Evolutionary conservation across 2,113 vertebrate genomes (phyloP), one percentile per base, ranked within the genome.

Genomic region (Saccopteryx bilineata): DNA sequence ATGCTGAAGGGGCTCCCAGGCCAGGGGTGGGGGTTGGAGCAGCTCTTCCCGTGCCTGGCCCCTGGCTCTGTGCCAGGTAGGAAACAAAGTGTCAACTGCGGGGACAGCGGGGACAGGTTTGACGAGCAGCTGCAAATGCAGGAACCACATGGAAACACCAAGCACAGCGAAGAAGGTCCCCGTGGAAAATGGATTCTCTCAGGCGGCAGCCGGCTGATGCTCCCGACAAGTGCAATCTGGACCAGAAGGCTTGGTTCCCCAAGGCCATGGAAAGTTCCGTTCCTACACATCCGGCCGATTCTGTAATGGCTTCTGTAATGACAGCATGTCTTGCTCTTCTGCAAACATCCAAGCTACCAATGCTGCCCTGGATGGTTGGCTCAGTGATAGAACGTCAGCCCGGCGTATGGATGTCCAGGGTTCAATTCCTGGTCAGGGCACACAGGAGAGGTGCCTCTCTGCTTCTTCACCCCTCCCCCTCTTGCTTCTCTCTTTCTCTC

Each of bases 191-290:
- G 4, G 58, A 39, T 31, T 39, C 11, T 87, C 83, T 21, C 4
- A 0, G 48, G 50, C 19, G 75, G 21, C 33, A 71, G n/a, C 98
- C 98, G 3, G 98, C 98, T 65, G 99, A 99, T 4, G 99, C 98
- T 0, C 98, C 98, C 71, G 99, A 99, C 61, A 98, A 99, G 96
- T 99, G 99, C 99, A 99, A 99, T 93, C 97, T 98, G 19, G 99
- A 99, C 10, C 99, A 99, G 98, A 99, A 99, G 82, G 99, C 99
- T 69, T 99, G 99, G 98, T 99, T 99, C 96, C 99, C 99, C 18
- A 99, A 99, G 99, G 98, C 99, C 98, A 99, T 99, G 12, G 99
- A 99, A 90, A 98, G 99, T 97, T 99, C 99, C 91, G 96, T 99
- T 26, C 99, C 99, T 71, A 98, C 98, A 0, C 99, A 99, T 79